A percentile compares a stretch with the other conserved stretches of the same genome.
Evolutionary conservation across 2,797 vertebrate genomes (phyloP).

Genomic region (Coreius guichenoti): DNA sequence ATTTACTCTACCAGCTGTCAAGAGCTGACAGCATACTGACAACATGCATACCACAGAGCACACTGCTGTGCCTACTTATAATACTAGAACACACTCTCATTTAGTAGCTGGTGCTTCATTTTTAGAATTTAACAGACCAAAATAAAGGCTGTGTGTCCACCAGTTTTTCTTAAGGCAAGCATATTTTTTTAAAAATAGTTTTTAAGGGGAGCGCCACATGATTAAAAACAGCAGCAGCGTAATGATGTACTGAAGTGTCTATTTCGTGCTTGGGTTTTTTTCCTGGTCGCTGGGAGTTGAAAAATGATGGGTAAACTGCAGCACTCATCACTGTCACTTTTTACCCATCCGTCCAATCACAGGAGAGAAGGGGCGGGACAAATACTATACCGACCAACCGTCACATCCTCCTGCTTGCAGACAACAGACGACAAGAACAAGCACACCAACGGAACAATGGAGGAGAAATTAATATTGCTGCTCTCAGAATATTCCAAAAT

Average conservation of each 20-base stretch:
- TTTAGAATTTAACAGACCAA: background rate
- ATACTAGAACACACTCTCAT: conserved; percentile 6
- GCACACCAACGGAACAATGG: background rate
- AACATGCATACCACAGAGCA: conserved; percentile 31
- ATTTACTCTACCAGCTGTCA: conserved; percentile 35
- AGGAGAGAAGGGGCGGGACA: background rate
- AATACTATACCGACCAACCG: background rate
- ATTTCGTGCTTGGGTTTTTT: background rate
- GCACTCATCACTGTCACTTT: background rate
- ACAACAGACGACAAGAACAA: background rate
- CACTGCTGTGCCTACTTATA: conserved; percentile 8
- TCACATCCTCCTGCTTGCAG: background rate
- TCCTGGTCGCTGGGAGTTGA: background rate
- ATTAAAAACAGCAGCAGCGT: background rate
- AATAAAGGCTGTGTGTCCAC: background rate
- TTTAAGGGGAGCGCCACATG: background rate
- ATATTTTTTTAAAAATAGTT: too few species aligned
- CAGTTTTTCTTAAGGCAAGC: background rate
- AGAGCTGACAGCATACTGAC: conserved; percentile 46
- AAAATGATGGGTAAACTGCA: background rate
- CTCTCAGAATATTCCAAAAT: background rate
- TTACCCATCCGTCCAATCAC: background rate
- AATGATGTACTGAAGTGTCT: background rate
- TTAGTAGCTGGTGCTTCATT: conserved; percentile 15
- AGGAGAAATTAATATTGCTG: background rate